Base-by-base conservation (phyloP, 2,797 vertebrate species). In the Telmatherina bonti region DNA sequence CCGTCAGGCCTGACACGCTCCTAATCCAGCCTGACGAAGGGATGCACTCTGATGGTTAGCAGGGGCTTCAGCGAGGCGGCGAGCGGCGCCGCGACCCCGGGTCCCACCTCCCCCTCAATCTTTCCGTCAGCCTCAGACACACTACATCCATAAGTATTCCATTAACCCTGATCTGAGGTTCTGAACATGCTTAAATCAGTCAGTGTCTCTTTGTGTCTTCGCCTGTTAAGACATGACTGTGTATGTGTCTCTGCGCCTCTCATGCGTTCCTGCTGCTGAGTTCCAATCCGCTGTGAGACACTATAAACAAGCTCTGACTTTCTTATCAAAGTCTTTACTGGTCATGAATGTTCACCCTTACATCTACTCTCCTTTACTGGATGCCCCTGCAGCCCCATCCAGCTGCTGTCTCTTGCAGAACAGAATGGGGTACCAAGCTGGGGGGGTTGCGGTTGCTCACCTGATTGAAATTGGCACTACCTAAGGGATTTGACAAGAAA, bases 141-240 rank as follows among this genome's bases (percentile, higher is more conserved):
- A 79, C 87, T 82, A 90, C 82, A 86, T 88, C 85, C 78, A 74
- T 92, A 92, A 94, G 92, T 87, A 93, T 93, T 89, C 92, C 80
- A 93, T 94, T 93, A 93, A 92, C 90, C 89, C 71, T 54, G 41
- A 86, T 80, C 85, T 88, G 89, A 89, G 78, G 85, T 88, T 82
- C 85, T 70, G 77, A 83, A 71, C 81, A 56, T 13, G 76, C 78
- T 73, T 85, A 85, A 86, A 88, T 82, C 83, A 78, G 66, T 81
- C 77, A 59, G 18, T 69, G 30, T 10, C 18, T 60, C 10, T 80
- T 31, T 80, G 67, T 67, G 63, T 83, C 67, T 83, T 45, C 68
- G 62, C 67, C 31, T 63, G 63, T 51, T 72, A 74, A 81, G 67
- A 79, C 72, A 65, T 53, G 60, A 73, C 62, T 63, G 3, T 26